A percentile compares a stretch with the other conserved stretches of the same genome.
Conservation (phyloP, 2,113 vertebrate genomes). For the Podarcis raffonei region DNA sequence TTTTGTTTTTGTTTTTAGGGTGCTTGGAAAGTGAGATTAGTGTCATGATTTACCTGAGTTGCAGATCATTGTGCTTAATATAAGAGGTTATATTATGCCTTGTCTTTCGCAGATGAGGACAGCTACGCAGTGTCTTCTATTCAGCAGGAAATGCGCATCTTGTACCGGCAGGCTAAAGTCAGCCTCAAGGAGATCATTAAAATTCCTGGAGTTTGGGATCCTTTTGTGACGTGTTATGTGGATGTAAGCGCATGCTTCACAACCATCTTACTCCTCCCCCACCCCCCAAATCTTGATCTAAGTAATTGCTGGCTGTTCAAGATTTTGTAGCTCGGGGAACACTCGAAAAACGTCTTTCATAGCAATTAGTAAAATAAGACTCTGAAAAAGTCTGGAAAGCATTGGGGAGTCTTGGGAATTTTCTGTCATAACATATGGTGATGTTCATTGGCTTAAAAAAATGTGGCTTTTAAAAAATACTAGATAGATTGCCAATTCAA, state of each 20-base stretch:
- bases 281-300: background rate
- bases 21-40: background rate
- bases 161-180: constrained; percentile 85
- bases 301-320: background rate
- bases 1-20: background rate
- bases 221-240: constrained; percentile 87
- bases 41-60: background rate
- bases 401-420: background rate
- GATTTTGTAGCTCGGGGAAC: background rate
- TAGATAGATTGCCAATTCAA: background rate
- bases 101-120: constrained; percentile 55
- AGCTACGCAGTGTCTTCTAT: constrained; percentile 57
- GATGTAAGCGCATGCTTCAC: constrained; percentile 75
- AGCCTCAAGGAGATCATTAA: constrained; percentile 81
- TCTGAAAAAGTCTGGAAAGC: background rate
- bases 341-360: background rate
- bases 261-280: background rate
- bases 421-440: background rate
- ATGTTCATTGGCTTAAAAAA: background rate
- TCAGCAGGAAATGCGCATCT: constrained; percentile 76
- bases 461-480: background rate
- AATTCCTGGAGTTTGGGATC: constrained; percentile 91
- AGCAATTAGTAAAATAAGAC: background rate
- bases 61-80: background rate
- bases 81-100: background rate